These are phyloP conservation scores for Pituophis catenifer DNA, from an alignment of 2,113 vertebrate species.

Conservation along the genomic window DNA sequence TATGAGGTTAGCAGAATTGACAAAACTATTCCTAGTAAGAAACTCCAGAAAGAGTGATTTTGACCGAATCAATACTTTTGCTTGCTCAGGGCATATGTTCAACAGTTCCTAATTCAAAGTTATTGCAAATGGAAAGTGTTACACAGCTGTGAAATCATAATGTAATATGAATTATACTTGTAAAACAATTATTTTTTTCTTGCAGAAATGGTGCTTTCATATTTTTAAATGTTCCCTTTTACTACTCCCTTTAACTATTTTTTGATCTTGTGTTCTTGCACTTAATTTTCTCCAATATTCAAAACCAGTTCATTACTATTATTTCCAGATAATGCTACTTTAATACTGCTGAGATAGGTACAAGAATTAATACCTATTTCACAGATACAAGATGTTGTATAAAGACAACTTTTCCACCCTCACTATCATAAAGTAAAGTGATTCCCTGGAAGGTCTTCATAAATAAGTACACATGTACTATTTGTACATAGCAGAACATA, in stretches of 20 bases:
- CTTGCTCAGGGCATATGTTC: not conserved
- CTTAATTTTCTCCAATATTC: not conserved
- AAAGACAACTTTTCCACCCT: not conserved
- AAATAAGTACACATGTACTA: not conserved
- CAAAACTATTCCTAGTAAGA: not conserved
- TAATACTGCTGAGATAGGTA: not conserved
- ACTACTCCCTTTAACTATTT: not conserved
- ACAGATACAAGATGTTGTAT: not conserved
- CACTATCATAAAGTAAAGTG: not conserved
- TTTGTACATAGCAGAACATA: not conserved
- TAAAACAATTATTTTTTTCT: not conserved
- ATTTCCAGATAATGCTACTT: not conserved
- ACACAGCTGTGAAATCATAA: not conserved
- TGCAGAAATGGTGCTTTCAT: not conserved
- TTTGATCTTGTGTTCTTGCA: not conserved
- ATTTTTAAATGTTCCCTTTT: not conserved
- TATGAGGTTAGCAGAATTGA: not conserved
- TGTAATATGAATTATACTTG: not conserved
- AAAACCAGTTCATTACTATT: not conserved
- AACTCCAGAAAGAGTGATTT: not conserved
- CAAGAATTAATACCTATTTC: not conserved
- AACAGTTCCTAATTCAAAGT: not conserved
- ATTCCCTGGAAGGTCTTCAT: accelerated
- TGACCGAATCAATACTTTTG: not conserved
- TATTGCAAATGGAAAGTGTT: not conserved